Evolutionary conservation across 2,888 invertebrate species (phyloP).

Genomic region (Andrena chrysosceles): DNA sequence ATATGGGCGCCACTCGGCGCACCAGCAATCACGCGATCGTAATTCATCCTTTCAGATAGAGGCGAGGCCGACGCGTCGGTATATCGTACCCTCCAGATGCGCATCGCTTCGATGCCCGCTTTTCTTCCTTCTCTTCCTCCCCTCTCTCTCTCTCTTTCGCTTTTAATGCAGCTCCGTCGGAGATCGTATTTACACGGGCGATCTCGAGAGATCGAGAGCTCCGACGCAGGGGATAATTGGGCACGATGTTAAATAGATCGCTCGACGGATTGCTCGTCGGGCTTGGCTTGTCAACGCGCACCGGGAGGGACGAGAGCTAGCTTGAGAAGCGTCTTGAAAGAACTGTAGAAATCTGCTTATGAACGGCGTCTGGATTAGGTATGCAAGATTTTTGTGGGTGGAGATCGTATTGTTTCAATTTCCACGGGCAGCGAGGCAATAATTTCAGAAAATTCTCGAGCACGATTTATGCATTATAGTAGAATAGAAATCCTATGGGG

Average conservation of each 20-base stretch:
- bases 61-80: conserved; percentile 41
- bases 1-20: conserved; percentile 76
- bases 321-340: background rate
- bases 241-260: conserved; percentile 59
- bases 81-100: conserved; percentile 50
- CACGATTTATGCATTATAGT: too few species aligned
- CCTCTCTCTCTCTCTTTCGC: background rate
- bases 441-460: too few species aligned
- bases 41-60: conserved; percentile 66
- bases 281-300: conserved; percentile 25
- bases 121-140: background rate
- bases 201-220: conserved; percentile 46
- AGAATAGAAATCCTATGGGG: too few species aligned
- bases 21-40: conserved; percentile 71
- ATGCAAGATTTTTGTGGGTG: background rate
- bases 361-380: background rate
- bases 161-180: conserved; percentile 38
- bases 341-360: background rate
- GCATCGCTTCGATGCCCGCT: conserved; percentile 43
- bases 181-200: conserved; percentile 51
- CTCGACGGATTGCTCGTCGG: conserved; percentile 33
- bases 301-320: background rate
- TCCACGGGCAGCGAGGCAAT: too few species aligned
- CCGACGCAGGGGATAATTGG: conserved; percentile 50
- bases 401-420: too few species aligned